Percentiles rank a stretch among this genome's conserved stretches.
phyloP scores from a whole-genome alignment of 2,797 vertebrate genomes.

The Potorous gilbertii region DNA sequence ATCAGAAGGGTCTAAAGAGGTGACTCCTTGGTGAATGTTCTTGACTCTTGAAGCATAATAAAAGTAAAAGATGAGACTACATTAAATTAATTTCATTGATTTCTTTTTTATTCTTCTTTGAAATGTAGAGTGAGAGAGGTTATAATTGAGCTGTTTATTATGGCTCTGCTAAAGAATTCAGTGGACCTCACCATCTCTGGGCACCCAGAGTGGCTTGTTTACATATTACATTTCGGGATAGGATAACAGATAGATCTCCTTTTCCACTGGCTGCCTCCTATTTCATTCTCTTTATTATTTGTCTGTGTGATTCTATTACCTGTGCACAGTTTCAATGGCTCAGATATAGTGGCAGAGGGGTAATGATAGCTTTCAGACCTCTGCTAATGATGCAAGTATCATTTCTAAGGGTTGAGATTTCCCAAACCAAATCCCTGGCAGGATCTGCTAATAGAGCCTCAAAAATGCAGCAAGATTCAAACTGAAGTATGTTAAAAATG shows the following conservation, averaged over 20 bases:
- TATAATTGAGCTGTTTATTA: constrained; percentile 85
- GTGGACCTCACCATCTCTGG: background rate
- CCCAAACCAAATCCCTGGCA: constrained; percentile 63
- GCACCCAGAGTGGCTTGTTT: constrained; percentile 79
- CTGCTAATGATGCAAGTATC: constrained; percentile 71
- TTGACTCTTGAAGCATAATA: constrained; percentile 24
- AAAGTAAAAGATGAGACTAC: constrained; percentile 50
- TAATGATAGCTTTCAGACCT: constrained; percentile 81
- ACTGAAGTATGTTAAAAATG: constrained; percentile 39
- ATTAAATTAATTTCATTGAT: constrained; percentile 80
- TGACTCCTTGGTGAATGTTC: background rate
- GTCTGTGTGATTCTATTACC: constrained; percentile 83
- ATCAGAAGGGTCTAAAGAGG: accelerated
- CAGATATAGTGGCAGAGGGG: constrained; percentile 59
- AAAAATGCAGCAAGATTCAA: constrained; percentile 67
- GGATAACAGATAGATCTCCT: constrained; percentile 80
- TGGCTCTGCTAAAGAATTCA: constrained; percentile 55
- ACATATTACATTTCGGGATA: constrained; percentile 82
- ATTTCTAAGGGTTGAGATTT: constrained; percentile 58
- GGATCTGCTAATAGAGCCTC: constrained; percentile 4
- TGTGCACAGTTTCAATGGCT: constrained; percentile 76
- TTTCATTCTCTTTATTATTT: constrained; percentile 82
- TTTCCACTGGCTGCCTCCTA: constrained; percentile 73
- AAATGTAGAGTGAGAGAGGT: constrained; percentile 69
- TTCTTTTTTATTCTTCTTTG: constrained; percentile 55